Evolutionary conservation across 2,797 vertebrate genomes (phyloP).

Genomic region (Bovichtus variegatus): DNA sequence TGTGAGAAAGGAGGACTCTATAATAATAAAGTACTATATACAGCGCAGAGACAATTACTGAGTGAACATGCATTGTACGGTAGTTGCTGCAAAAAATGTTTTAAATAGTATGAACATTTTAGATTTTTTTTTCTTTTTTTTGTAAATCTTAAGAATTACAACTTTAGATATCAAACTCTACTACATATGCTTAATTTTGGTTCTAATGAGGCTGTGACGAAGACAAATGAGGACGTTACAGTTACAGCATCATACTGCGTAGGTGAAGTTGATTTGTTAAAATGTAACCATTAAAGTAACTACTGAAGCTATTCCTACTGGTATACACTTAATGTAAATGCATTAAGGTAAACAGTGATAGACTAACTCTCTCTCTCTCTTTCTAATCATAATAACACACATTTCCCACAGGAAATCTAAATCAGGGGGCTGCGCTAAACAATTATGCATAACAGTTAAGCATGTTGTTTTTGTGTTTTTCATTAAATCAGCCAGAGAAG

Average conservation of each 20-base stretch:
- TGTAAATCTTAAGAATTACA: background rate
- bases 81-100: background rate
- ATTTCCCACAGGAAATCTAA: conserved; percentile 41
- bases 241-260: background rate
- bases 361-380: background rate
- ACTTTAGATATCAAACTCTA: background rate
- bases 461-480: conserved; percentile 25
- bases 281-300: background rate
- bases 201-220: background rate
- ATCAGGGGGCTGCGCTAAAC: conserved; percentile 9
- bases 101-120: background rate
- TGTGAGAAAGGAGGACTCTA: background rate
- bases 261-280: background rate
- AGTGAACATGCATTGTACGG: background rate
- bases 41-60: background rate
- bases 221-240: background rate
- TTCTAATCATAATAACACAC: background rate
- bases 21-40: background rate
- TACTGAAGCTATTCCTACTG: background rate
- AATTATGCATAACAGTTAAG: conserved; percentile 4
- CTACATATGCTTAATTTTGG: background rate
- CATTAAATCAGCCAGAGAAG: conserved; percentile 16
- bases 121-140: background rate
- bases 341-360: background rate
- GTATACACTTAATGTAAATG: background rate